These are phyloP conservation scores for Rhea pennata DNA, from an alignment of 2,113 vertebrate genomes.

Conservation along the genomic window DNA sequence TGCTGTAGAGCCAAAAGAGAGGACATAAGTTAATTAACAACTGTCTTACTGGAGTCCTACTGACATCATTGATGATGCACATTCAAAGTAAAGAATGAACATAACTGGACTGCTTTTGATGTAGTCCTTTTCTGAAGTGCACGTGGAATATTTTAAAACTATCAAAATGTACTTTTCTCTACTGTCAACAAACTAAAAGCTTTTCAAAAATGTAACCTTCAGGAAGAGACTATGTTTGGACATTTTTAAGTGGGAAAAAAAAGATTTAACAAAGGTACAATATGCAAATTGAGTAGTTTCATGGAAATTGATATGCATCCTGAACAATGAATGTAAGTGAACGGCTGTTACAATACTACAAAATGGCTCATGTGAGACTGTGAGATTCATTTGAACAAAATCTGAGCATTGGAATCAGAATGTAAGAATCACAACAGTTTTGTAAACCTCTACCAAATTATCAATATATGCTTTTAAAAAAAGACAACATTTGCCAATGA, in stretches of 20 bases:
- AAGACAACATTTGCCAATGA: not conserved
- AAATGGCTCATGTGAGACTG: not conserved
- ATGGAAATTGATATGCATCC: not conserved
- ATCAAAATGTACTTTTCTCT: constrained; percentile 50
- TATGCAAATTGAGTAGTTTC: not conserved
- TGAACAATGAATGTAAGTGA: constrained; percentile 8
- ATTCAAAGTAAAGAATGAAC: constrained; percentile 47
- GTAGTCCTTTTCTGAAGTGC: constrained; percentile 18
- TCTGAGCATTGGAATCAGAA: not conserved
- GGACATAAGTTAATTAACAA: constrained; percentile 73
- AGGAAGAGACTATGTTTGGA: not conserved
- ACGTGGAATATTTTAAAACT: constrained; percentile 37
- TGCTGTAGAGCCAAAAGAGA: not conserved
- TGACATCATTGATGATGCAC: constrained; percentile 63
- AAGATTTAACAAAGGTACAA: not conserved
- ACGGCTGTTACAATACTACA: not conserved
- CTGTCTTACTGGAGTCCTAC: constrained; percentile 3
- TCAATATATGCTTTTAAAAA: constrained; percentile 10
- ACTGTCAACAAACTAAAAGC: constrained; percentile 40
- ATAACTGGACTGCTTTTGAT: constrained; percentile 14
- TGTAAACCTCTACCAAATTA: constrained; percentile 5
- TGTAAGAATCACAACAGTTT: not conserved
- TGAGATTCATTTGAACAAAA: not conserved
- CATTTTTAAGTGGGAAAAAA: not conserved
- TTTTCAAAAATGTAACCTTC: constrained; percentile 20